Base-by-base conservation (phyloP, 2,797 vertebrate genomes). In the Anolis apletophallus region DNA sequence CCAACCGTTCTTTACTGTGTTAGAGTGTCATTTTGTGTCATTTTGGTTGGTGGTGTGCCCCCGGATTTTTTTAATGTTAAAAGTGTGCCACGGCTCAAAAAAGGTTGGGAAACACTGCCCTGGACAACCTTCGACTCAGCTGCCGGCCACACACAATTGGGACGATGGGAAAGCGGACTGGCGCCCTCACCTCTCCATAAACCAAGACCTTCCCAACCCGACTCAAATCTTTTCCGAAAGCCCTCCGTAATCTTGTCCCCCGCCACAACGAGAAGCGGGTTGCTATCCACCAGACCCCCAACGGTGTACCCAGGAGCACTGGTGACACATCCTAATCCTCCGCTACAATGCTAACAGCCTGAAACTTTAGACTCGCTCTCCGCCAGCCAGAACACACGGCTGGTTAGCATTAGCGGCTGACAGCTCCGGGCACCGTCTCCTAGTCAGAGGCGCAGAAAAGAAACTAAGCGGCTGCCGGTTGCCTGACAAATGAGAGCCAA, bases 201-300 rank as follows among this genome's bases (percentile, higher is more conserved):
- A 71, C 16, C 7, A 36, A n/a, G 59, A 50, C 36, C 3, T 32
- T 59, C 19, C 1, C 29, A 46, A 32, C 19, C 19, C 46, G n/a
- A n/a, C 8, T 46, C 40, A 46, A 46, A 46, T 46, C 40, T 46
- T 46, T 46, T 46, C 6, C 6, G 6, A 46, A 3, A 7, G 50
- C n/a, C 8, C 32, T 71, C 40, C 12, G 46, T 64, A 3, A n/a
- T 16, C 54, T 64, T n/a, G 64, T 12, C 32, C 21, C 7, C 91
- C 90, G 89, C 82, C 76, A 92, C 91, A 85, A 85, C 88, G 84
- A 93, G 92, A 75, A 89, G 83, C 72, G 52, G 71, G 3, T n/a
- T 93, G 96, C 97, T 96, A 93, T 93, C 92, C 95, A 96, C 97
- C 96, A 95, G 96, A 96, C 96, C 96, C 96, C 95, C 96, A 95